Evolutionary conservation across 2,888 invertebrate species (phyloP).

Genomic region (Dorcus parallelipipedus): DNA sequence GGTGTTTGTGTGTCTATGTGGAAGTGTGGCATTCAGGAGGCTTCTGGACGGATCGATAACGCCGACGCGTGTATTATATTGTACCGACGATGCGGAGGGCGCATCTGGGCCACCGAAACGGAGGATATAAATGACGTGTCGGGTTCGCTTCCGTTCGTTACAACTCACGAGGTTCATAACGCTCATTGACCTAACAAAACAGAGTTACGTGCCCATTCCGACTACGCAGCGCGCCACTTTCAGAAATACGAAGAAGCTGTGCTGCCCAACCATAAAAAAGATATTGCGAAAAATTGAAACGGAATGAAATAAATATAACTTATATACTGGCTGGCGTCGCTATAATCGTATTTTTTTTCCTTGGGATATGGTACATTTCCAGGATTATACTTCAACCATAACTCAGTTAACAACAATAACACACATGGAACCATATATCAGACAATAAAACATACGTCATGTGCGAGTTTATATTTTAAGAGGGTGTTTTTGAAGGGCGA

Average conservation of each 20-base stretch:
- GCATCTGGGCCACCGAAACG: conserved; percentile 6
- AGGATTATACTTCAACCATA: too few species aligned
- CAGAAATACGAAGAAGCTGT: not conserved
- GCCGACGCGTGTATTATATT: not conserved
- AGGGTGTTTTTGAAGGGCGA: too few species aligned
- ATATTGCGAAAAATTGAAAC: too few species aligned
- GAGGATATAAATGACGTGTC: conserved; percentile 16
- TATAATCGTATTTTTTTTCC: too few species aligned
- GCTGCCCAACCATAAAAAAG: too few species aligned
- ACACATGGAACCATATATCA: too few species aligned
- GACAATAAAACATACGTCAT: too few species aligned
- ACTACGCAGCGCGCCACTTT: conserved; percentile 3
- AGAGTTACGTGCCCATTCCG: not conserved
- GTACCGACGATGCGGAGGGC: not conserved
- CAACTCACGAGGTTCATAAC: conserved; percentile 12
- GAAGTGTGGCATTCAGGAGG: not conserved
- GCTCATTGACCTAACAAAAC: conserved; percentile 9
- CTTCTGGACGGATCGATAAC: not conserved
- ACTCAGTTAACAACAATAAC: too few species aligned
- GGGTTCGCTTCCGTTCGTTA: conserved; percentile 10
- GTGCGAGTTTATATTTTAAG: too few species aligned
- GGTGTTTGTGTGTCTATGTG: not conserved
- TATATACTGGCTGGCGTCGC: too few species aligned
- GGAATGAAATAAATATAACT: too few species aligned
- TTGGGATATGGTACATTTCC: too few species aligned